Percentiles rank a stretch among this genome's conserved stretches.
Evolutionary conservation across 2,113 vertebrate genomes (phyloP).

Genomic region (Setophaga petechia): DNA sequence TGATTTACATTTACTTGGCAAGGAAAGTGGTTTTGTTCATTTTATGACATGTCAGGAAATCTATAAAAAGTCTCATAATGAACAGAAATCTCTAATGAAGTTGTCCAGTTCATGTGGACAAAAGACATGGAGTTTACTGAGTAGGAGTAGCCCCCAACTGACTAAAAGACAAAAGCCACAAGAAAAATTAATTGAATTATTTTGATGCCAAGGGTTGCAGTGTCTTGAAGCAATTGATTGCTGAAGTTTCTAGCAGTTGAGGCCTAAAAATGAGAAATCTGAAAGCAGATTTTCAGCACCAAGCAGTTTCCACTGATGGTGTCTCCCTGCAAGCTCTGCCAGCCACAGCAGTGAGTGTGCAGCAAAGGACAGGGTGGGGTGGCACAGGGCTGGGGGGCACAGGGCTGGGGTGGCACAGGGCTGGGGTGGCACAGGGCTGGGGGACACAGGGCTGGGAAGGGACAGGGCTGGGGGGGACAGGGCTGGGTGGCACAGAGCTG

Average conservation of each 20-base stretch:
- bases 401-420: no score
- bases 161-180: not conserved
- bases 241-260: not conserved
- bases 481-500: no score
- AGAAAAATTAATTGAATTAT: not conserved
- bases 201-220: not conserved
- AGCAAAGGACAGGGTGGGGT: not conserved
- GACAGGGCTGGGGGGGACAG: not conserved
- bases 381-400: no score
- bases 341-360: fast-evolving
- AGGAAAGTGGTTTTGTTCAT: not conserved
- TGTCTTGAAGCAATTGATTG: not conserved
- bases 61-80: not conserved
- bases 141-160: not conserved
- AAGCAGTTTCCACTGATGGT: not conserved
- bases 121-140: not conserved
- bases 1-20: not conserved
- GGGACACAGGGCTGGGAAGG: no score
- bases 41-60: not conserved
- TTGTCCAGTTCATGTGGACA: not conserved
- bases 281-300: not conserved
- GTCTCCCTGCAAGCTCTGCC: not conserved
- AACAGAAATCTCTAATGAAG: not conserved
- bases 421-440: no score
- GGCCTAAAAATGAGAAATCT: not conserved